These are phyloP conservation scores for Zygaena filipendulae DNA, from an alignment of 2,888 invertebrate species.

Conservation along the genomic window DNA sequence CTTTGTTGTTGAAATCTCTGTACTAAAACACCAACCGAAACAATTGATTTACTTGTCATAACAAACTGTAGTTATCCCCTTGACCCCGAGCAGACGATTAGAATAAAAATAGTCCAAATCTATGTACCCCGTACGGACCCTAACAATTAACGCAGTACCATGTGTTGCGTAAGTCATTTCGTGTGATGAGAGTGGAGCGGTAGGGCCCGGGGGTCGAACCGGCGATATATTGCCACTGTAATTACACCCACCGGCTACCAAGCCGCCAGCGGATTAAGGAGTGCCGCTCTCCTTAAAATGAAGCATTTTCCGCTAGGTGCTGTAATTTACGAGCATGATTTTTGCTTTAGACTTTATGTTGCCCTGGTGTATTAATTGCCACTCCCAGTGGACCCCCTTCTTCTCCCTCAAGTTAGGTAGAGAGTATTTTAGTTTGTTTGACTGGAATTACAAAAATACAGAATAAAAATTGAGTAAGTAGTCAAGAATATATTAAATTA, in stretches of 20 bases:
- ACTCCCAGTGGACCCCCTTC: too few species aligned
- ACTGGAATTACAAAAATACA: too few species aligned
- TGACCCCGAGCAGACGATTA: too few species aligned
- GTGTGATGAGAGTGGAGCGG: constrained; percentile 42
- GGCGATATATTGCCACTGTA: constrained; percentile 51
- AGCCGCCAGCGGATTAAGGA: constrained; percentile 46
- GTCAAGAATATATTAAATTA: too few species aligned
- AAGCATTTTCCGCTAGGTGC: constrained; percentile 35
- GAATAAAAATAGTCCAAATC: constrained; percentile 49
- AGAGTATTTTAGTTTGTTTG: too few species aligned
- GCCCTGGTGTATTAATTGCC: constrained; percentile 18
- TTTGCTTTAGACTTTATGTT: constrained; percentile 28
- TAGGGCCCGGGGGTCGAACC: constrained; percentile 26
- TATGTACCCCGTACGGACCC: too few species aligned
- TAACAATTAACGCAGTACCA: constrained; percentile 56
- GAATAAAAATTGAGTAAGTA: too few species aligned
- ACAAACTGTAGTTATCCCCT: too few species aligned
- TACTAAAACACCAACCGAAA: too few species aligned
- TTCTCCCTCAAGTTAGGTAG: too few species aligned
- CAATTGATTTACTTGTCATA: too few species aligned
- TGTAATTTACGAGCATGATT: constrained; percentile 37
- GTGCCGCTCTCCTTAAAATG: constrained; percentile 47
- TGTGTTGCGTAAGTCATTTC: constrained; percentile 48
- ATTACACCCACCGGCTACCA: constrained; percentile 53
- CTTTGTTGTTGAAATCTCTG: too few species aligned